Evolutionary conservation across 2,113 vertebrate species (phyloP), one percentile per base, ranked within the genome.

Genomic region (Argyrosomus japonicus): DNA sequence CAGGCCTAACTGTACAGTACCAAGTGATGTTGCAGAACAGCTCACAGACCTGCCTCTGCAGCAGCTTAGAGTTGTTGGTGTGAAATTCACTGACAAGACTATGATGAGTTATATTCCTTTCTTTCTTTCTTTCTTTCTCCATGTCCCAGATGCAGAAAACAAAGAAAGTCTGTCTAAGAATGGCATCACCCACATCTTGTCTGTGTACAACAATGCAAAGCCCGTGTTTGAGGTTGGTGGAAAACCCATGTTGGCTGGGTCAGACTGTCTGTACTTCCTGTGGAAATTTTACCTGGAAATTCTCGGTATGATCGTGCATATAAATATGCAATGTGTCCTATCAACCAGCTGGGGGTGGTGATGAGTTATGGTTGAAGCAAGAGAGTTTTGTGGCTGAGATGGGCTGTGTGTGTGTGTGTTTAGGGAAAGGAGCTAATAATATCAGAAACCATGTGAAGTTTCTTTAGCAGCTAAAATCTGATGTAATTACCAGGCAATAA

Each of bases 121-220:
- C 19, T 71, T 62, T 40, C 4, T 74, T 7, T 79, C 19, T 71
- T 62, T 40, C 36, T 40, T 7, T 40, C 36, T 9, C 36, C 1
- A 9, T 40, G 25, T 77, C 72, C 67, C 92, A 97, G 97, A 98
- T 94, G 93, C 96, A 0, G 96, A 98, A 88, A 96, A 97, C 89
- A 92, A 68, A 43, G 93, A 95, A n/a, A 95, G 88, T 62, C 89
- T 97, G 75, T 93, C 84, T 23, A 93, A 90, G 81, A 95, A 96
- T 4, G 94, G 96, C 3, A 95, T 97, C 89, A 97, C 96, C 0
- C 97, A 97, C 91, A 96, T 98, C 89, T 88, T 97, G 57, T 97
- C 97, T 0, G 84, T 97, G 56, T 96, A 97, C 91, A 95, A 94
- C 91, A 91, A 94, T 2, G 96, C 97, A 53, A 94, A 94, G 50